These are phyloP conservation scores for Drosophila barbarae DNA, from an alignment of 2,888 invertebrate species.

Conservation along the genomic window DNA sequence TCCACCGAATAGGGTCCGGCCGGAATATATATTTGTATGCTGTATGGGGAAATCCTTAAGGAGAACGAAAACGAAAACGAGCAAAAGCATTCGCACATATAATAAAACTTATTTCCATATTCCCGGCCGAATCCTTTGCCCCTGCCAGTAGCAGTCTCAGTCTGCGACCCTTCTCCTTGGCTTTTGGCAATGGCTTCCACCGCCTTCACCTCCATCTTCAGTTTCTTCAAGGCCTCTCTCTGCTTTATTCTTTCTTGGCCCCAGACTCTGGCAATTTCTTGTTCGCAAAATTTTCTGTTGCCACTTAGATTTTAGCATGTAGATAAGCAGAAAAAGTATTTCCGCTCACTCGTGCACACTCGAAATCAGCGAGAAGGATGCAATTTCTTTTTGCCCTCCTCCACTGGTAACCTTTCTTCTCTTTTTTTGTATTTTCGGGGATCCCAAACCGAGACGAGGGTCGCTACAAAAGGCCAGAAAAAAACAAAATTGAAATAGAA, in stretches of 20 bases:
- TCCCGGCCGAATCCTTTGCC: conserved; percentile 36
- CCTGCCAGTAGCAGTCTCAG: not conserved
- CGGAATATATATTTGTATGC: conserved; percentile 2
- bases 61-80: conserved; percentile 14
- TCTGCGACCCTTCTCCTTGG: not conserved
- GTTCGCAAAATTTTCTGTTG: conserved; percentile 44
- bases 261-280: conserved; percentile 39
- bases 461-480: conserved; percentile 9
- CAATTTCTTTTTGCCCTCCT: conserved; percentile 31
- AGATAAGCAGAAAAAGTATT: conserved; percentile 57
- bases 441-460: conserved; percentile 22
- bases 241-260: conserved; percentile 21
- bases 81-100: conserved; percentile 39
- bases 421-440: not conserved
- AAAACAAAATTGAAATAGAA: not conserved
- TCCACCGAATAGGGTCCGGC: conserved; percentile 24
- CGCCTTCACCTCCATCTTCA: conserved; percentile 2
- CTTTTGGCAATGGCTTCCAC: conserved; percentile 15
- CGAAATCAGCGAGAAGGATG: conserved; percentile 36
- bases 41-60: conserved; percentile 1
- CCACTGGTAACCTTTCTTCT: conserved; percentile 9
- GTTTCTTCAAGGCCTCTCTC: conserved; percentile 1
- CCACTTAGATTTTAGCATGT: conserved; percentile 62
- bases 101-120: conserved; percentile 57
- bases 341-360: conserved; percentile 50